Evolutionary conservation across 2,888 invertebrate genomes (phyloP).

Genomic region (Perizoma flavofasciatum): DNA sequence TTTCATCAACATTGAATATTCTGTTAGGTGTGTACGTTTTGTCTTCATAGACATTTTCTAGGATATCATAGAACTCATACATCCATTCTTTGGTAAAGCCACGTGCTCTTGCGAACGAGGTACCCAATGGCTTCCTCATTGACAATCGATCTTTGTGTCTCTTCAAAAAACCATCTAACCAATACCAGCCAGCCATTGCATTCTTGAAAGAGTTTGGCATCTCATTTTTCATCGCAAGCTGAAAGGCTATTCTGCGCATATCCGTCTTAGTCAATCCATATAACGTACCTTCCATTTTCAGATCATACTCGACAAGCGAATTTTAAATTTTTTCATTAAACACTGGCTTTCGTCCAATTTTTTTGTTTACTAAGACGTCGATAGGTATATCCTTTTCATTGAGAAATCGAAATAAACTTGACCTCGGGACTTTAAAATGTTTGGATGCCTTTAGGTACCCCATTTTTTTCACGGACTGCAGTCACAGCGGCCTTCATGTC

Average conservation of each 20-base stretch:
- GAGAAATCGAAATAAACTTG: conserved; percentile 21
- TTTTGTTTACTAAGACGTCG: too few species aligned
- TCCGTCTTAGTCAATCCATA: conserved; percentile 7
- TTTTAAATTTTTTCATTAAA: conserved; percentile 1
- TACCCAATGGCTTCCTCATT: conserved; percentile 27
- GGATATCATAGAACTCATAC: conserved; percentile 25
- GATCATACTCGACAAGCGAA: conserved; percentile 1
- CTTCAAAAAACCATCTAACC: conserved; percentile 9
- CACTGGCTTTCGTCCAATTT: conserved; percentile 5
- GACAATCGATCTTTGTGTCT: conserved; percentile 26
- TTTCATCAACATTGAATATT: too few species aligned
- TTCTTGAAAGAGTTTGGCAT: background rate
- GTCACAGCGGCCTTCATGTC: background rate
- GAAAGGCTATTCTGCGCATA: conserved; percentile 13
- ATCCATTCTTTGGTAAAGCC: conserved; percentile 24
- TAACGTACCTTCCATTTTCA: conserved; percentile 6
- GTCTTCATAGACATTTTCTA: too few species aligned
- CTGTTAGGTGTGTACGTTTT: too few species aligned
- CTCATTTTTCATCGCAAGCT: conserved; percentile 9
- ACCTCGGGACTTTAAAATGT: conserved; percentile 21
- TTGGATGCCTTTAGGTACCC: conserved; percentile 27
- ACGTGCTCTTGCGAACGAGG: conserved; percentile 20
- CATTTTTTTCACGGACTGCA: conserved; percentile 20
- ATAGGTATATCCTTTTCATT: conserved; percentile 17
- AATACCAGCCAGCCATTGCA: too few species aligned